These are phyloP conservation scores for Dunckerocampus dactyliophorus DNA, from an alignment of 2,113 vertebrate genomes.

Conservation along the genomic window DNA sequence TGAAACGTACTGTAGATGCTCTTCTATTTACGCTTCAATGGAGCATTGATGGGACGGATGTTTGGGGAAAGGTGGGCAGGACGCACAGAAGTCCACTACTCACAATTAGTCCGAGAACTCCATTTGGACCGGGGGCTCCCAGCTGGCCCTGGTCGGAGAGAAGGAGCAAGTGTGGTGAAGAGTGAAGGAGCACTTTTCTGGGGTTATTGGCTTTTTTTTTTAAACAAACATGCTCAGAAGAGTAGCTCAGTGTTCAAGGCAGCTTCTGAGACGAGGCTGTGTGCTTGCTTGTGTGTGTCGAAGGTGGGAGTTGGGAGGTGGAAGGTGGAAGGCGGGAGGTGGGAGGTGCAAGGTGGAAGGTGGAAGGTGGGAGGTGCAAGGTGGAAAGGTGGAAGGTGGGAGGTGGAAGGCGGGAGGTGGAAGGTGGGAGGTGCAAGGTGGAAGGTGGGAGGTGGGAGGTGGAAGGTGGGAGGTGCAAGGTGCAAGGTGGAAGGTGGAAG, in stretches of 20 bases:
- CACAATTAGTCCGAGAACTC: slow-evolving; percentile 93
- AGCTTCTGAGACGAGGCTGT: slow-evolving; percentile 48
- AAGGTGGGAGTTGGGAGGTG: slow-evolving; percentile 1
- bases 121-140: slow-evolving; percentile 90
- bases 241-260: slow-evolving; percentile 63
- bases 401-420: too few species aligned
- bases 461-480: too few species aligned
- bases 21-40: slow-evolving; percentile 21
- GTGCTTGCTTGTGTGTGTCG: slow-evolving; percentile 22
- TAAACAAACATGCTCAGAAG: slow-evolving; percentile 71
- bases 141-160: slow-evolving; percentile 80
- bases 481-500: too few species aligned
- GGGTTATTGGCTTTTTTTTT: slow-evolving; percentile 65
- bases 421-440: too few species aligned
- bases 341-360: too few species aligned
- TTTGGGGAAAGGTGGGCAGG: slow-evolving; percentile 3
- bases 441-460: slow-evolving; percentile 33
- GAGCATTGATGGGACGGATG: slow-evolving; percentile 12
- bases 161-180: slow-evolving; percentile 64
- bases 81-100: slow-evolving; percentile 66
- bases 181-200: slow-evolving; percentile 66
- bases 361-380: too few species aligned
- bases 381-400: too few species aligned
- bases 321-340: too few species aligned
- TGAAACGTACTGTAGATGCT: neutral